A percentile compares a stretch with the other conserved stretches of the same genome.
phyloP scores from a whole-genome alignment of 2,113 vertebrate species.

The Seriola dumerili region DNA sequence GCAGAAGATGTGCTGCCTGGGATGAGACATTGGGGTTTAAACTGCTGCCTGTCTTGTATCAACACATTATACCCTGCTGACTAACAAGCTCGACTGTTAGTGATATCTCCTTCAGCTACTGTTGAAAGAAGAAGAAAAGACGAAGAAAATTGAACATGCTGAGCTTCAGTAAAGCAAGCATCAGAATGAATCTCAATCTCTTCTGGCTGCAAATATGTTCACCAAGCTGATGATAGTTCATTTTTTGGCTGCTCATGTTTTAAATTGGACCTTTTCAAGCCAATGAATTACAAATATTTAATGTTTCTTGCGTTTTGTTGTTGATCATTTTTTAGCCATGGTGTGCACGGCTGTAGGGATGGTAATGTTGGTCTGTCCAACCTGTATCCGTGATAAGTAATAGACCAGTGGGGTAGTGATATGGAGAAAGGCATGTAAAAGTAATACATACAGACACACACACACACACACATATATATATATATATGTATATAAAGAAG shows the following conservation, averaged over 20 bases:
- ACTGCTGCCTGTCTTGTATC: slow-evolving; percentile 44
- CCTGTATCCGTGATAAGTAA: neutral
- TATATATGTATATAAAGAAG: too few species aligned
- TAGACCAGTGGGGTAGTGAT: too few species aligned
- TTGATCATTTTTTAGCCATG: neutral
- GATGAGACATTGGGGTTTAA: slow-evolving; percentile 53
- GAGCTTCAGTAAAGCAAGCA: slow-evolving; percentile 21
- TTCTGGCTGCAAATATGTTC: slow-evolving; percentile 20
- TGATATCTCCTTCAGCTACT: slow-evolving; percentile 40
- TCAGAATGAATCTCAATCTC: slow-evolving; percentile 13
- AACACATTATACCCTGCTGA: slow-evolving; percentile 48
- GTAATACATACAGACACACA: too few species aligned
- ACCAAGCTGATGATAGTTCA: slow-evolving; percentile 10
- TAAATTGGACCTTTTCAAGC: slow-evolving; percentile 11
- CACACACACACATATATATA: too few species aligned
- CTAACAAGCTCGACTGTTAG: slow-evolving; percentile 62
- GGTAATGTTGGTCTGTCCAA: neutral
- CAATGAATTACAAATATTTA: neutral
- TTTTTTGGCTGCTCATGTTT: slow-evolving; percentile 4
- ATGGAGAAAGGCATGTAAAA: too few species aligned
- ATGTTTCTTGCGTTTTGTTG: neutral
- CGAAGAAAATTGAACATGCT: slow-evolving; percentile 20
- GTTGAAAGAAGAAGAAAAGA: slow-evolving; percentile 29
- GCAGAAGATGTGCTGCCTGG: slow-evolving; percentile 49
- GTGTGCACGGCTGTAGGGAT: neutral